Percentiles rank a stretch among this genome's conserved stretches.
Conservation (phyloP, 2,888 invertebrate species). For the Liodrosophila aerea region DNA sequence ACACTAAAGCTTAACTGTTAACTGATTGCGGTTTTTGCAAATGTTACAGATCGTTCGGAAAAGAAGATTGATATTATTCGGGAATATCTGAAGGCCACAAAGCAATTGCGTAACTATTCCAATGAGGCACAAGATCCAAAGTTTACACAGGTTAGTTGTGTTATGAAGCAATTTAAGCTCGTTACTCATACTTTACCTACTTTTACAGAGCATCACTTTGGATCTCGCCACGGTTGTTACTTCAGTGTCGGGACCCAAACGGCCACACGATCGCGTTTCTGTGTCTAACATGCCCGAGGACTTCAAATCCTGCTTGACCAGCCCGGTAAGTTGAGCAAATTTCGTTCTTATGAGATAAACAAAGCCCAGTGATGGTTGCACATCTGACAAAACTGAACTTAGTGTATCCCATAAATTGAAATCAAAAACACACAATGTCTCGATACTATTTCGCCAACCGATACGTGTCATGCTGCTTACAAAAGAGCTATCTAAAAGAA, state of each 20-base stretch:
- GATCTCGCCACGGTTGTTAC: slow-evolving; percentile 95
- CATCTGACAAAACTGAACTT: slow-evolving; percentile 80
- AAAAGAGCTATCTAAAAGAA: slow-evolving; percentile 82
- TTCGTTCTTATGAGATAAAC: slow-evolving; percentile 82
- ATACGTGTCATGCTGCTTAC: slow-evolving; percentile 73
- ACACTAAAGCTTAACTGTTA: neutral
- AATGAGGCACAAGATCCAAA: slow-evolving; percentile 90
- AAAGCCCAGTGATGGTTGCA: slow-evolving; percentile 82
- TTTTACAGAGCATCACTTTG: slow-evolving; percentile 83
- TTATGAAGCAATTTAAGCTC: neutral
- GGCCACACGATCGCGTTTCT: slow-evolving; percentile 97
- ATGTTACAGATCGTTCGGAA: slow-evolving; percentile 88
- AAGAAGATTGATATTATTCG: slow-evolving; percentile 90
- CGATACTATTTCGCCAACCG: neutral
- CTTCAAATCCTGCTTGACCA: slow-evolving; percentile 91
- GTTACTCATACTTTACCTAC: slow-evolving; percentile 2
- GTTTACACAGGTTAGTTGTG: slow-evolving; percentile 86
- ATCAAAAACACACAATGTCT: slow-evolving; percentile 29
- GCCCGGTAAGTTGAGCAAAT: slow-evolving; percentile 88
- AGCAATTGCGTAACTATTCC: slow-evolving; percentile 92
- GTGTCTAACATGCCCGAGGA: slow-evolving; percentile 95
- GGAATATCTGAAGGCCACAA: slow-evolving; percentile 90
- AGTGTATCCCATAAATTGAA: slow-evolving; percentile 82
- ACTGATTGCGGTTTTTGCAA: neutral
- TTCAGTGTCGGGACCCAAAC: slow-evolving; percentile 97